A percentile compares a stretch with the other conserved stretches of the same genome.
phyloP scores from a whole-genome alignment of 2,888 invertebrate species.

The Podabrus alpinus region DNA sequence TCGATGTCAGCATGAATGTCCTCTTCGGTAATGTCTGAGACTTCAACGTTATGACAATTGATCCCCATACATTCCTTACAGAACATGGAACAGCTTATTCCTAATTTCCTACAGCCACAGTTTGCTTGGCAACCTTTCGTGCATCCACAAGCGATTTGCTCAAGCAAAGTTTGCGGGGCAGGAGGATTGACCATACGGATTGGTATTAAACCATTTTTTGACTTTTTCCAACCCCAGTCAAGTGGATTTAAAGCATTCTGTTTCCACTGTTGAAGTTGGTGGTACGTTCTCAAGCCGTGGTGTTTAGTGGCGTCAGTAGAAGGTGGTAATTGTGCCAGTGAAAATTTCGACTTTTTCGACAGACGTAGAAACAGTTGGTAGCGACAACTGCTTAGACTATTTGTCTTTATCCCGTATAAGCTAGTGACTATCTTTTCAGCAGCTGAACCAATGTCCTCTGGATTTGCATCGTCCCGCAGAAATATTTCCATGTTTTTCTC shows the following conservation, averaged over 20 bases:
- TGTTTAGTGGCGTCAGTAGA: neutral
- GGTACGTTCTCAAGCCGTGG: neutral
- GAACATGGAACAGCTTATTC: neutral
- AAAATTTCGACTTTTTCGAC: neutral
- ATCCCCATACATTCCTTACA: neutral
- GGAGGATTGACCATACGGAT: neutral
- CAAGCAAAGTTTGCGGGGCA: neutral
- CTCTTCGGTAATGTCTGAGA: too few relatives aligned
- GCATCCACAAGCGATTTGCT: neutral
- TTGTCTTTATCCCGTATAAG: conserved; percentile 6
- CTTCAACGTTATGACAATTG: neutral
- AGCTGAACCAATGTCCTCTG: conserved; percentile 11
- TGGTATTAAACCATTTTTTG: conserved; percentile 9
- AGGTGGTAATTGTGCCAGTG: neutral
- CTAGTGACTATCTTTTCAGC: conserved; percentile 2
- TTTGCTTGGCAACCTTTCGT: neutral
- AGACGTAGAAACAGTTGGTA: neutral
- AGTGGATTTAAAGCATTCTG: neutral
- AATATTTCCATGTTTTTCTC: neutral
- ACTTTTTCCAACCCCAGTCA: conserved; percentile 31
- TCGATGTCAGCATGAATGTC: too few relatives aligned
- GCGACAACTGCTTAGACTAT: neutral
- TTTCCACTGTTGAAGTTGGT: neutral
- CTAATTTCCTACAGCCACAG: neutral
- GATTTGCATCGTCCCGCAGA: conserved; percentile 12